A percentile compares a stretch with the other conserved stretches of the same genome.
phyloP scores from a whole-genome alignment of 2,113 vertebrate species.

The Electrona antarctica region DNA sequence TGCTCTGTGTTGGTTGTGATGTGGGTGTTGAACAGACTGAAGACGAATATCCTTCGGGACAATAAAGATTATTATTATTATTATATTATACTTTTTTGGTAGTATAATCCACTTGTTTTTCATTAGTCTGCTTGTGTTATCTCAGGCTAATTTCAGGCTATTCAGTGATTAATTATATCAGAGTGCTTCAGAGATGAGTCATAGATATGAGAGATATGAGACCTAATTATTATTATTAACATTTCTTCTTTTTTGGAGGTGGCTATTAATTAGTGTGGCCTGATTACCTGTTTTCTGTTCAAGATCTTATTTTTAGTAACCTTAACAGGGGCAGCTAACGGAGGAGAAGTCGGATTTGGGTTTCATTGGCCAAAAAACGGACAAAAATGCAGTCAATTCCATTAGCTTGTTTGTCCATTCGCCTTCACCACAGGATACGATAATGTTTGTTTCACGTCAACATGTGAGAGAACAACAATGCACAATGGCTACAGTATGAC shows the following conservation, averaged over 20 bases:
- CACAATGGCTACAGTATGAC: neutral
- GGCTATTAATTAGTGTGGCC: constrained; percentile 35
- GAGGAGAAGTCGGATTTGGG: neutral
- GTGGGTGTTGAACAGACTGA: too few species aligned
- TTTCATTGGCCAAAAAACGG: neutral
- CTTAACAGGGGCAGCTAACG: constrained; percentile 12
- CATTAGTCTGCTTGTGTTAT: neutral
- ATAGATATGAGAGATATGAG: too few species aligned
- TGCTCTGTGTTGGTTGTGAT: too few species aligned
- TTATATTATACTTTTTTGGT: too few species aligned
- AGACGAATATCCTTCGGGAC: too few species aligned
- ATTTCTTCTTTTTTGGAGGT: constrained; percentile 17
- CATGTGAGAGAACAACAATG: neutral
- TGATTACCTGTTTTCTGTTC: constrained; percentile 44
- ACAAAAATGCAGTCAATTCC: neutral
- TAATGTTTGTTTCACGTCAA: too few species aligned
- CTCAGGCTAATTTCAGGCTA: too few species aligned
- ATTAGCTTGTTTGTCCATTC: neutral
- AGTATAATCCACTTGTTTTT: neutral
- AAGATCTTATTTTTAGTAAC: constrained; percentile 17
- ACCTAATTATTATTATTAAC: constrained; percentile 38
- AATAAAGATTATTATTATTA: too few species aligned
- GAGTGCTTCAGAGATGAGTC: too few species aligned
- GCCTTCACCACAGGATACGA: neutral
- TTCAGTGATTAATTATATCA: too few species aligned